Percentiles rank a stretch among this genome's conserved stretches.
Conservation (phyloP, 2,888 invertebrate species). For the Trissolcus japonicus region DNA sequence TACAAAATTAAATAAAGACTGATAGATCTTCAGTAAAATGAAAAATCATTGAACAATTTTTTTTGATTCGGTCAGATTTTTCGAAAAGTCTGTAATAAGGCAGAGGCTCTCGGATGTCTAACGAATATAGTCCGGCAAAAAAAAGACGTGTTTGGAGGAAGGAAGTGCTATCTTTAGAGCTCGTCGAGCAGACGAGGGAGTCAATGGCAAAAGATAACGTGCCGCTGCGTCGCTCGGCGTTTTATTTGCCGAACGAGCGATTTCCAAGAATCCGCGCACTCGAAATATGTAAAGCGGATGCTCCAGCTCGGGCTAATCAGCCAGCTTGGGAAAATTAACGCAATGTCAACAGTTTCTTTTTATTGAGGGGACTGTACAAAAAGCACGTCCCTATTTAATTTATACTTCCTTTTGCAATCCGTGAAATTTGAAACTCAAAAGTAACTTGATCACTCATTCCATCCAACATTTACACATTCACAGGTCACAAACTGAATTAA, state of each 20-base stretch:
- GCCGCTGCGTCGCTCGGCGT: constrained; percentile 11
- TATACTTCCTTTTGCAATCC: no score
- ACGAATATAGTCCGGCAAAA: constrained; percentile 64
- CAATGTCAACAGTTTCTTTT: not conserved
- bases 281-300: constrained; percentile 50
- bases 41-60: not conserved
- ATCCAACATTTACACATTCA: no score
- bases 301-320: constrained; percentile 8
- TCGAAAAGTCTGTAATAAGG: no score
- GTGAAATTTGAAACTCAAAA: no score
- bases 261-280: constrained; percentile 45
- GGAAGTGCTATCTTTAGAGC: constrained; percentile 73
- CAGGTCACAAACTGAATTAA: no score
- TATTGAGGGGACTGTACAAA: no score
- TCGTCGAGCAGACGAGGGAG: constrained; percentile 58
- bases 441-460: no score
- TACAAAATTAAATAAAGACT: no score
- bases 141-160: constrained; percentile 66
- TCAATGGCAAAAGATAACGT: constrained; percentile 50
- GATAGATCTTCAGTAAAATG: no score
- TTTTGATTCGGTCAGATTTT: not conserved
- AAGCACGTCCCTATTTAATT: no score
- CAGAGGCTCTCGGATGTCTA: constrained; percentile 5
- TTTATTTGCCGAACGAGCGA: constrained; percentile 35
- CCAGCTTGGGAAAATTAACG: not conserved